Conservation (phyloP, 1,140 invertebrate genomes). For the Lerema accius region DNA sequence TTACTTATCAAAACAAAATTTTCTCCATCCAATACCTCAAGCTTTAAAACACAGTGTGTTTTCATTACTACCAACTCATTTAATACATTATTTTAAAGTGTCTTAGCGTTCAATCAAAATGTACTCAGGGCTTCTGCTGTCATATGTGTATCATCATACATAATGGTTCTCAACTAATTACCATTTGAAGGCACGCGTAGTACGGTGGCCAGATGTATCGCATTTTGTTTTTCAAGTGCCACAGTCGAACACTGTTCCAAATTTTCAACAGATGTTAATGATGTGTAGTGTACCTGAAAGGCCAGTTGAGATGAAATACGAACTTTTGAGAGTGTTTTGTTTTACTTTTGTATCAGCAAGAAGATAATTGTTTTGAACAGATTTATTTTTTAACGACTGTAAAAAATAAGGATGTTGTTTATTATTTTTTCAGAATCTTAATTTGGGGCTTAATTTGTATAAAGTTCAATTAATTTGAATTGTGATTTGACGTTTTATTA, state of each 20-base stretch:
- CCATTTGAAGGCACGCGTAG: constrained; percentile 67
- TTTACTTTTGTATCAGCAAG: neutral
- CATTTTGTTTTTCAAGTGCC: constrained; percentile 39
- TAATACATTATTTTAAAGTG: neutral
- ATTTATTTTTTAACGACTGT: neutral
- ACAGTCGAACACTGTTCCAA: constrained; percentile 29
- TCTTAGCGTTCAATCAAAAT: neutral
- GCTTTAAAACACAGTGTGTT: too few species aligned
- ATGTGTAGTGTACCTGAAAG: constrained; percentile 34
- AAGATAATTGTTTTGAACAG: constrained; percentile 5
- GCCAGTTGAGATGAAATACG: constrained; percentile 20
- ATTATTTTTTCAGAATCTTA: too few species aligned
- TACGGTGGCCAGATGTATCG: constrained; percentile 51
- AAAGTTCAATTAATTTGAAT: too few species aligned
- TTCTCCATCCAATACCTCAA: too few species aligned
- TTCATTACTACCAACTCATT: neutral
- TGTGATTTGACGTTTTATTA: too few species aligned
- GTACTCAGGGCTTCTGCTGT: constrained; percentile 28
- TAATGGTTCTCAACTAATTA: constrained; percentile 58
- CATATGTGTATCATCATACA: constrained; percentile 40
- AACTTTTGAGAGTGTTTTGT: constrained; percentile 12
- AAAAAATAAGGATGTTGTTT: neutral
- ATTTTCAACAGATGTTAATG: constrained; percentile 35
- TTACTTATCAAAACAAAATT: too few species aligned
- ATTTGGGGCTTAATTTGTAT: too few species aligned